Conservation (phyloP, 1,140 invertebrate species). For the Zaprionus ornatus region DNA sequence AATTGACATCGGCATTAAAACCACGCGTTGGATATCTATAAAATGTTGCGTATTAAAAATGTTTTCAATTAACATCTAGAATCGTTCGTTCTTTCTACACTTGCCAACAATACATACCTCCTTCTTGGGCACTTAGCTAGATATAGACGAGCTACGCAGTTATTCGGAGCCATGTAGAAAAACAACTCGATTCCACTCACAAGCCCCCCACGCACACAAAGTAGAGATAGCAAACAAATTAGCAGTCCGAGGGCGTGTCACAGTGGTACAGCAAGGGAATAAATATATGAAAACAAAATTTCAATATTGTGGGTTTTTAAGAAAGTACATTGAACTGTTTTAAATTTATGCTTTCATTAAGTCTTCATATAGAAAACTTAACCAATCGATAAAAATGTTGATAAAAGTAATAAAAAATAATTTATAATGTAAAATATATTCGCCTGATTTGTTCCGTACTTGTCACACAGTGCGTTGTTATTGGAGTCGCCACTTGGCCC, state of each 20-base stretch:
- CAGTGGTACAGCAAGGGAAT: neutral
- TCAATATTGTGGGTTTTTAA: no score
- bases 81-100: neutral
- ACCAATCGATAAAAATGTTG: no score
- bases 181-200: neutral
- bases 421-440: neutral
- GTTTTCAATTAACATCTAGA: neutral
- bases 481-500: constrained; percentile 15
- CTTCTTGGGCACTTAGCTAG: constrained; percentile 9
- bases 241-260: neutral
- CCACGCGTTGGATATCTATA: neutral
- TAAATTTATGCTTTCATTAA: no score
- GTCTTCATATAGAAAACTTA: no score
- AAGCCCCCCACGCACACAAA: constrained; percentile 13
- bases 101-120: neutral
- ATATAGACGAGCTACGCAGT: constrained; percentile 6
- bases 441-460: neutral
- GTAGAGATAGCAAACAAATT: neutral
- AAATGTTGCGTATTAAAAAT: neutral
- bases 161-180: neutral
- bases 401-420: no score
- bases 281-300: no score
- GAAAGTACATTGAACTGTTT: neutral
- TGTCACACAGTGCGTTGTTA: neutral
- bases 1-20: neutral